Evolutionary conservation across 2,113 vertebrate genomes (phyloP).

Genomic region (Podarcis muralis): DNA sequence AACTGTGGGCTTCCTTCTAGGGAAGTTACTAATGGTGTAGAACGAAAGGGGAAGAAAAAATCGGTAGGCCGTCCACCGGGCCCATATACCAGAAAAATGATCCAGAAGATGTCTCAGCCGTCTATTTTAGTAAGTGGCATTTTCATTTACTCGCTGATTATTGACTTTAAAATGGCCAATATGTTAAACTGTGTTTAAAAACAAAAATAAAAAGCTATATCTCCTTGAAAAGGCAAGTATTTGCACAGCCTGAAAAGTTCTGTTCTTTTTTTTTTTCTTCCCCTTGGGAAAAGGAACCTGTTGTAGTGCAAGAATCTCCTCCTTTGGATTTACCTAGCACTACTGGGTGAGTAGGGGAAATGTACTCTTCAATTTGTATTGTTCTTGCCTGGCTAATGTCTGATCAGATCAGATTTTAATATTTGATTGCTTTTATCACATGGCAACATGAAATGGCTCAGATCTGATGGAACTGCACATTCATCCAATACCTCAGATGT

Average conservation of each 20-base stretch:
- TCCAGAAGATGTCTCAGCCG: conserved; percentile 79
- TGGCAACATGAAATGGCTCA: conserved; percentile 58
- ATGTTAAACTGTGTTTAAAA: not conserved
- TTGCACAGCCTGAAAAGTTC: conserved; percentile 9
- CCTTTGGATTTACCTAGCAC: conserved; percentile 84
- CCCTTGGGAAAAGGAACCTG: conserved; percentile 75
- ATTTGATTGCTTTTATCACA: conserved; percentile 45
- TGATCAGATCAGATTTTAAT: conserved; percentile 31
- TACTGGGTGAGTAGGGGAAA: conserved; percentile 82
- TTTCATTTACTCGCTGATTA: not conserved
- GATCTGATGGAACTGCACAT: conserved; percentile 84
- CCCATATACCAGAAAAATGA: conserved; percentile 84
- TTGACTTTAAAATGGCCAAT: conserved; percentile 21
- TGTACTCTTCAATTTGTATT: not conserved
- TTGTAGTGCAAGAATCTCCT: conserved; percentile 78
- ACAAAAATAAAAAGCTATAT: not conserved
- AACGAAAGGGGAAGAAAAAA: conserved; percentile 92
- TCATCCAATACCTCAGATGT: conserved; percentile 93
- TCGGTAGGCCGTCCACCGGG: conserved; percentile 85
- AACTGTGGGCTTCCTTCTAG: conserved; percentile 72
- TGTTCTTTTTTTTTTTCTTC: not conserved
- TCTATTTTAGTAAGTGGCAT: conserved; percentile 75
- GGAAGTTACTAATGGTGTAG: conserved; percentile 87
- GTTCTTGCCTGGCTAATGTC: conserved; percentile 17
- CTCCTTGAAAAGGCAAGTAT: not conserved